phyloP scores from a whole-genome alignment of 1,140 invertebrate genomes.

The Brachionus plicatilis region DNA sequence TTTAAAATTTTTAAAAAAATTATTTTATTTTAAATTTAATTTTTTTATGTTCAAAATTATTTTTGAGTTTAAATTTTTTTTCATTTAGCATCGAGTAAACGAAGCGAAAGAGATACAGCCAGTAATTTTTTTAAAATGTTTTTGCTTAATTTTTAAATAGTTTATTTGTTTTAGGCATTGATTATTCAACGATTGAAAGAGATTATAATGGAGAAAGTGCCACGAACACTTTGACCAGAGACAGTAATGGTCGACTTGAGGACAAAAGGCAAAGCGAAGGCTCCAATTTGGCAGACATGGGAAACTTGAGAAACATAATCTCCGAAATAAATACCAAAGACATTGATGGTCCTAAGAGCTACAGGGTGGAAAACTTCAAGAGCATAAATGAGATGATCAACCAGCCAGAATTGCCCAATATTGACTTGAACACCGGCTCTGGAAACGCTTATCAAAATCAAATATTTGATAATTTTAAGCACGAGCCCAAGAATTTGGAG shows the following conservation, averaged over 20 bases:
- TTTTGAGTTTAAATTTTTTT: neutral
- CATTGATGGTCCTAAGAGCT: constrained; percentile 25
- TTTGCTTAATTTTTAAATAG: neutral
- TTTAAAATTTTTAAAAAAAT: neutral
- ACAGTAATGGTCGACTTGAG: neutral
- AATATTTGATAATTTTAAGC: constrained; percentile 12
- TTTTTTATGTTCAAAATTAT: neutral
- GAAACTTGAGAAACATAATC: neutral
- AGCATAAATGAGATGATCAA: constrained; percentile 15
- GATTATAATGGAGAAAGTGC: constrained; percentile 23
- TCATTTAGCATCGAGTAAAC: neutral
- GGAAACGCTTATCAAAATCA: constrained; percentile 17
- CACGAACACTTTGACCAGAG: neutral
- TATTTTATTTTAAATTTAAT: neutral
- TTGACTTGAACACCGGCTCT: neutral
- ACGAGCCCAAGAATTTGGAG: neutral
- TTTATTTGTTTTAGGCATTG: neutral
- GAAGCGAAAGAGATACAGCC: neutral
- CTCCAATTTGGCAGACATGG: neutral
- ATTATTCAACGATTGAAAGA: constrained; percentile 38
- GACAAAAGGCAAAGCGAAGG: neutral
- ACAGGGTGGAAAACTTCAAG: neutral
- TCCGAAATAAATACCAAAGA: constrained; percentile 28
- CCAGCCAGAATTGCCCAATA: constrained; percentile 19
- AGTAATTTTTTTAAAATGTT: neutral